phyloP scores from a whole-genome alignment of 1,140 invertebrate species.

The Drosophila ohnishii region DNA sequence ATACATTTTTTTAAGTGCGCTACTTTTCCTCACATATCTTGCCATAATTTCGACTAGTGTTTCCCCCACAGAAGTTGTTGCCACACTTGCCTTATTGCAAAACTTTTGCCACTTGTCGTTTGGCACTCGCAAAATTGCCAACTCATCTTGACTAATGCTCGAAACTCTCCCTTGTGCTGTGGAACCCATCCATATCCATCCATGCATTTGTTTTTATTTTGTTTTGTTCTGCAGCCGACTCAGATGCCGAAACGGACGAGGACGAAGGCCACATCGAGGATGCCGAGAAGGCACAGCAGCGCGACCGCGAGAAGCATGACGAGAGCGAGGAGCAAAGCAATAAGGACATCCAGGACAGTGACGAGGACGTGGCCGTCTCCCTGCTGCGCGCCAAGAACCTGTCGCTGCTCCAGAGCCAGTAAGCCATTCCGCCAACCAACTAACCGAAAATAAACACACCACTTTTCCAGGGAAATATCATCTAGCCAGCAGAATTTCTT shows the following conservation, averaged over 20 bases:
- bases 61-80: conserved; percentile 14
- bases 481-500: conserved; percentile 95
- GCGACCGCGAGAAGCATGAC: conserved; percentile 77
- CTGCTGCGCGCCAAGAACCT: conserved; percentile 82
- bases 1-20: background rate
- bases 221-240: conserved; percentile 60
- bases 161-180: conserved; percentile 22
- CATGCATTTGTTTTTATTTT: background rate
- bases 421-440: conserved; percentile 39
- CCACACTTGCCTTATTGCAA: conserved; percentile 40
- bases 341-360: conserved; percentile 79
- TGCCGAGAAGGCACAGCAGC: conserved; percentile 75
- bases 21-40: background rate
- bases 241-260: conserved; percentile 82
- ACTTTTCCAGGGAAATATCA: conserved; percentile 90
- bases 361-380: conserved; percentile 81
- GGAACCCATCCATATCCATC: conserved; percentile 13
- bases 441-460: conserved; percentile 31
- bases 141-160: conserved; percentile 49
- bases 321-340: conserved; percentile 81
- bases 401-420: conserved; percentile 82
- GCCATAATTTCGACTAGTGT: conserved; percentile 26
- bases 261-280: conserved; percentile 82
- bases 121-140: conserved; percentile 44
- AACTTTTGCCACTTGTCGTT: conserved; percentile 45